A percentile compares a stretch with the other conserved stretches of the same genome.
These are phyloP conservation scores for Physocephala rufipes DNA, from an alignment of 2,888 invertebrate species.

Conservation along the genomic window DNA sequence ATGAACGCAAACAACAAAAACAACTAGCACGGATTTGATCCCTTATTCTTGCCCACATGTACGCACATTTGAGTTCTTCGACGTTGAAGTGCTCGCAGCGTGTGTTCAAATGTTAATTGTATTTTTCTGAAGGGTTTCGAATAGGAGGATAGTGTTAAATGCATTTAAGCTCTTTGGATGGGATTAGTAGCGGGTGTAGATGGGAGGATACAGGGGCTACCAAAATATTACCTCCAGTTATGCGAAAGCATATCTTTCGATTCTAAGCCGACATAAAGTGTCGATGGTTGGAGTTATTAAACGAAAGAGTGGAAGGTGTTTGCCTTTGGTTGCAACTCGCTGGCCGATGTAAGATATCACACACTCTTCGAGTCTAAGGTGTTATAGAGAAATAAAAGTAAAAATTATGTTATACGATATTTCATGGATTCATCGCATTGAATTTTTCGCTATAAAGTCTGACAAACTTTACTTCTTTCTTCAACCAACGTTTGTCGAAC, in stretches of 20 bases:
- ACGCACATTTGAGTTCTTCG: neutral
- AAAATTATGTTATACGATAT: too few relatives aligned
- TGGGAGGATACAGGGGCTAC: neutral
- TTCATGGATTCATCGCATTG: too few relatives aligned
- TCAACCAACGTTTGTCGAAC: neutral
- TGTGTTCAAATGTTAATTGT: constrained; percentile 12
- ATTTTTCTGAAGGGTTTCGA: neutral
- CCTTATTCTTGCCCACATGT: constrained; percentile 18
- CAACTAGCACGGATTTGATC: constrained; percentile 30
- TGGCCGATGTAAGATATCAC: too few relatives aligned
- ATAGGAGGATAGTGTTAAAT: neutral
- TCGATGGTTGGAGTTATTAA: too few relatives aligned
- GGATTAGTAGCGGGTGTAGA: neutral
- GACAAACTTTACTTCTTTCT: neutral
- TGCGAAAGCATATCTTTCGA: neutral
- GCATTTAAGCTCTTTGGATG: neutral
- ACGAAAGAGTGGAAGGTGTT: too few relatives aligned
- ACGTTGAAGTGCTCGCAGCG: neutral
- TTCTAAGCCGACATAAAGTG: neutral
- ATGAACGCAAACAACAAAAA: constrained; percentile 5
- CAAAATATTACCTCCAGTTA: neutral
- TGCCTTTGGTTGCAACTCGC: too few relatives aligned
- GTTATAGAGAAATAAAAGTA: too few relatives aligned
- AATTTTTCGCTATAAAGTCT: neutral
- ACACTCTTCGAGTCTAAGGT: too few relatives aligned